These are phyloP conservation scores for Stratiolaelaps scimitus DNA, from an alignment of 1,140 invertebrate genomes.

Conservation along the genomic window DNA sequence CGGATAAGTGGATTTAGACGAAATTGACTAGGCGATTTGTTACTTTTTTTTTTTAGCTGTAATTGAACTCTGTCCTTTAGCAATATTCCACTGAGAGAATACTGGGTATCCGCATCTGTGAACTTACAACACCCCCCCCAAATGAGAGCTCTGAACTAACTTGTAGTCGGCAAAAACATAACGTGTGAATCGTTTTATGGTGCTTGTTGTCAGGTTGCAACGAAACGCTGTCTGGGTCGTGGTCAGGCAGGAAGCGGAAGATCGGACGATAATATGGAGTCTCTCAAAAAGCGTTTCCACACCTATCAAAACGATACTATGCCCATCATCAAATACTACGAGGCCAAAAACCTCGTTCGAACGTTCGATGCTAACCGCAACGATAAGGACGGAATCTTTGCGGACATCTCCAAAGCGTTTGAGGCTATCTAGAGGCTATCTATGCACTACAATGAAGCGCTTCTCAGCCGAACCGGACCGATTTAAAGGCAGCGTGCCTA, in stretches of 20 bases:
- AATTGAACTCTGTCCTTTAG: no score
- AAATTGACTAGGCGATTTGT: neutral
- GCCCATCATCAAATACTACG: slow-evolving; percentile 82
- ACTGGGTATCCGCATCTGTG: no score
- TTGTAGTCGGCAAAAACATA: neutral
- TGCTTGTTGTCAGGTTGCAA: slow-evolving; percentile 51
- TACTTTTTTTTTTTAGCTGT: neutral
- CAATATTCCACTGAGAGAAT: no score
- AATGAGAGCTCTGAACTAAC: no score
- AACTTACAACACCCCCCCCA: no score
- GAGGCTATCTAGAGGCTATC: neutral
- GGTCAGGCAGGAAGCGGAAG: slow-evolving; percentile 78
- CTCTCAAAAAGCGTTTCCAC: slow-evolving; percentile 72
- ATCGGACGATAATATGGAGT: slow-evolving; percentile 85
- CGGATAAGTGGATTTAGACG: neutral
- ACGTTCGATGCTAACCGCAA: slow-evolving; percentile 55
- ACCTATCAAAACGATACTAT: slow-evolving; percentile 81
- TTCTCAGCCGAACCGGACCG: no score
- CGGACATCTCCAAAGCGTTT: slow-evolving; percentile 1
- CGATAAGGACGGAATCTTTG: slow-evolving; percentile 1
- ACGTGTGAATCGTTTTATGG: slow-evolving; percentile 26
- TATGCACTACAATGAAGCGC: no score
- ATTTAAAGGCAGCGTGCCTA: no score
- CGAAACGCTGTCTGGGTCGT: slow-evolving; percentile 65
- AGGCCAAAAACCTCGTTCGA: slow-evolving; percentile 56